Percentiles rank a stretch among this genome's conserved stretches.
Evolutionary conservation across 2,888 invertebrate species (phyloP).

Genomic region (Xestobium rufovillosum): DNA sequence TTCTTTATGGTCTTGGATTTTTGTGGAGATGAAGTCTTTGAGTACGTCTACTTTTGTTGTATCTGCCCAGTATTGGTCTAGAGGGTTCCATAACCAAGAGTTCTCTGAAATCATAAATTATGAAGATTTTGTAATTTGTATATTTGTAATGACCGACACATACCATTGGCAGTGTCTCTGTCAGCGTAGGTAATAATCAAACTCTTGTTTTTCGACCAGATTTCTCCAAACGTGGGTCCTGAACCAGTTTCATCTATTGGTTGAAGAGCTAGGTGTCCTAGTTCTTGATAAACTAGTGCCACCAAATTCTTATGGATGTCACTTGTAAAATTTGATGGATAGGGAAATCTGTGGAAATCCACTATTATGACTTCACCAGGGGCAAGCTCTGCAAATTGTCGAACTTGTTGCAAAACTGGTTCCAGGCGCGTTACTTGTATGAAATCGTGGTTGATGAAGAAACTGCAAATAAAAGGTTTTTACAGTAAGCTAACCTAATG

Average conservation of each 20-base stretch:
- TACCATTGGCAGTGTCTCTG: slow-evolving; percentile 44
- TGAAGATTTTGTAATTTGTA: neutral
- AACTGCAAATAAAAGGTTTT: slow-evolving; percentile 44
- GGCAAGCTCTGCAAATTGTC: slow-evolving; percentile 58
- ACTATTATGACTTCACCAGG: slow-evolving; percentile 66
- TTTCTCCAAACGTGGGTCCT: slow-evolving; percentile 51
- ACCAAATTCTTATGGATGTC: slow-evolving; percentile 46
- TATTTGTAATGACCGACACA: slow-evolving; percentile 16
- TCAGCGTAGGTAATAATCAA: slow-evolving; percentile 55
- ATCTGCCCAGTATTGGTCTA: slow-evolving; percentile 62
- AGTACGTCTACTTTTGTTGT: slow-evolving; percentile 49
- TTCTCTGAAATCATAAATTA: slow-evolving; percentile 37
- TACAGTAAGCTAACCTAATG: neutral
- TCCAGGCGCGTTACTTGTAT: slow-evolving; percentile 60
- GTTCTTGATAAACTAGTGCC: slow-evolving; percentile 45
- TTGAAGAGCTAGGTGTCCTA: slow-evolving; percentile 49
- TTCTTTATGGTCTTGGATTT: slow-evolving; percentile 39
- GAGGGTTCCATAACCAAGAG: slow-evolving; percentile 49
- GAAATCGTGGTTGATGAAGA: slow-evolving; percentile 68
- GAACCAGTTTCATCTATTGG: slow-evolving; percentile 41
- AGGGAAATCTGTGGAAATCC: slow-evolving; percentile 76
- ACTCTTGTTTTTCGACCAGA: slow-evolving; percentile 49
- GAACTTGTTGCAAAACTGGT: slow-evolving; percentile 60
- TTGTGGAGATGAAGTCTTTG: slow-evolving; percentile 45
- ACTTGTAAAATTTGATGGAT: slow-evolving; percentile 30